phyloP scores from a whole-genome alignment of 2,888 invertebrate species.

The Pachycephus smyrnensis region DNA sequence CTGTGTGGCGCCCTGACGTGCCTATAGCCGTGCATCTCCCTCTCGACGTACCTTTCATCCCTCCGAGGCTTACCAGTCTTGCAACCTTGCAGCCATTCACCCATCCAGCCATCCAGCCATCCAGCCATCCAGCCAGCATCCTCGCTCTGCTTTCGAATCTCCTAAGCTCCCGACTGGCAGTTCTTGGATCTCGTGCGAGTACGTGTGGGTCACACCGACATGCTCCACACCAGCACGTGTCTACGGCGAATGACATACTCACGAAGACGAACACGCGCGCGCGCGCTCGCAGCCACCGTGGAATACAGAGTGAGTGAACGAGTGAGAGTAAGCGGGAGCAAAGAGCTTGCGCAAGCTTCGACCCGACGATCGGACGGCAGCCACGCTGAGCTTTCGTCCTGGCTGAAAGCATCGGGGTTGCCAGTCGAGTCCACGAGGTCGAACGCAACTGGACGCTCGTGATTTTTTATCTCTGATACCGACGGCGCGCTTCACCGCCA shows the following conservation, averaged over 20 bases:
- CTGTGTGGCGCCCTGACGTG: constrained; percentile 5
- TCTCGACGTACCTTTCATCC: not conserved
- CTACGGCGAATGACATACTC: no score
- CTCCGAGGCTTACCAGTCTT: not conserved
- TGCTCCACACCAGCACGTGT: no score
- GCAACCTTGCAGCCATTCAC: no score
- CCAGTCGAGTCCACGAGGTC: constrained; percentile 28
- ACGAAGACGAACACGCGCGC: no score
- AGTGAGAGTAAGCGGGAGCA: constrained; percentile 26
- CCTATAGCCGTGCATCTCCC: not conserved
- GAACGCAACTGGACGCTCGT: no score
- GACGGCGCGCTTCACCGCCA: not conserved
- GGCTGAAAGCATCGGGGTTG: constrained; percentile 35
- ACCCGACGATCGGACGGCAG: constrained; percentile 55
- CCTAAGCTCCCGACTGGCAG: no score
- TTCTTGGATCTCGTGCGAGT: no score
- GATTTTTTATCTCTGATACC: no score
- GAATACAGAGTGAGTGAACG: constrained; percentile 28
- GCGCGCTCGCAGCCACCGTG: no score
- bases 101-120: no score
- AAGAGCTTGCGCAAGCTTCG: constrained; percentile 63
- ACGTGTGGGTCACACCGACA: no score
- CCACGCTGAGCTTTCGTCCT: constrained; percentile 41
- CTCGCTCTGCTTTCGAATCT: not conserved
- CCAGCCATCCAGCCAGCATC: not conserved